Evolutionary conservation across 92 coral and sea anemone species (phyloP).

Genomic region (Meandrina meandrites): DNA sequence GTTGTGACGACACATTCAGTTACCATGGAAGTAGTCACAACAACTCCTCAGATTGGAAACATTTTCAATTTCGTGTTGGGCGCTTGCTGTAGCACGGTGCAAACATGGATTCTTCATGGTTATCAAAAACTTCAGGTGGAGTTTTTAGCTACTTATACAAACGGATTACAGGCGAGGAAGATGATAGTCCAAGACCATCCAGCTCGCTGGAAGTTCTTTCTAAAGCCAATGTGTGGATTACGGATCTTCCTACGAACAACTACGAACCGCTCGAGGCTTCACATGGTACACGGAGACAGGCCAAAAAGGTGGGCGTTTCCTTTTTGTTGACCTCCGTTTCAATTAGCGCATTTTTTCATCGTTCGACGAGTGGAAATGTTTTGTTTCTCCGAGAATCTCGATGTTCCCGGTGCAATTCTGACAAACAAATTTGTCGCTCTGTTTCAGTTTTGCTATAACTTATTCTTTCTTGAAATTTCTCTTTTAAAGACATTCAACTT

Average conservation of each 20-base stretch:
- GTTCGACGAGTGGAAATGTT: background rate
- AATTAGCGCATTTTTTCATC: background rate
- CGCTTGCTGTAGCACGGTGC: background rate
- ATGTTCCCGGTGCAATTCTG: background rate
- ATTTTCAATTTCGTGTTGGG: conserved; percentile 2
- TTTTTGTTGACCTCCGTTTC: background rate
- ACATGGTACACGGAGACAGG: background rate
- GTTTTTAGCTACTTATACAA: conserved; percentile 20
- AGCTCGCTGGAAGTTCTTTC: conserved; percentile 1
- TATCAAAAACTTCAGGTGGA: conserved; percentile 26
- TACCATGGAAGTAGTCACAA: conserved; percentile 4
- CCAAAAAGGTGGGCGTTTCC: conserved; percentile 4
- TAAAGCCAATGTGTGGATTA: conserved; percentile 19
- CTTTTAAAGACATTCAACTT: background rate
- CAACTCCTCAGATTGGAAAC: background rate
- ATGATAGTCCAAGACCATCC: background rate
- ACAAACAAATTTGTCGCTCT: background rate
- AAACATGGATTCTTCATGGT: conserved; percentile 21
- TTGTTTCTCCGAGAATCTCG: background rate
- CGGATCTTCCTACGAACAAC: conserved; percentile 35
- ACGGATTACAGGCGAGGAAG: conserved; percentile 11
- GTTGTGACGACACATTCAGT: conserved; percentile 16
- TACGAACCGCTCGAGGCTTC: conserved; percentile 23
- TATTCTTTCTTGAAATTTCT: background rate
- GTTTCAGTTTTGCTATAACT: background rate